phyloP scores from a whole-genome alignment of 2,797 vertebrate genomes.

The Parauchenoglanis punctatus region DNA sequence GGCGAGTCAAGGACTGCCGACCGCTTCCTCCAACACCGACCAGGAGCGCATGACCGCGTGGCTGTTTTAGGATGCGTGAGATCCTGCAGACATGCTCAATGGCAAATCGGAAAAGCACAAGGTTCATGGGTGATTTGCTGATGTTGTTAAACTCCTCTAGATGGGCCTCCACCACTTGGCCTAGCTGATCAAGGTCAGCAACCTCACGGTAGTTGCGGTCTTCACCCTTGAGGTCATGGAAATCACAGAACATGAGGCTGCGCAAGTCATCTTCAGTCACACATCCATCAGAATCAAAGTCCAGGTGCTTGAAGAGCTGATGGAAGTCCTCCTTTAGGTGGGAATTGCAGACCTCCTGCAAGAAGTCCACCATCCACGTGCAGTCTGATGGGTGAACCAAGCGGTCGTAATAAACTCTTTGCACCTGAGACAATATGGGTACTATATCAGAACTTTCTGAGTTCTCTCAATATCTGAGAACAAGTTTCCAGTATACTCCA shows the following conservation, averaged over 20 bases:
- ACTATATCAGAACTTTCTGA: background rate
- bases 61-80: constrained; percentile 88
- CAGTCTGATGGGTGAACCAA: constrained; percentile 83
- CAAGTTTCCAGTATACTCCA: background rate
- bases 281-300: constrained; percentile 78
- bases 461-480: background rate
- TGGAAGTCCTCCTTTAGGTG: constrained; percentile 78
- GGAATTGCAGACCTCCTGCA: constrained; percentile 74
- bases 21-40: constrained; percentile 91
- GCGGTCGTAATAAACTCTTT: constrained; percentile 90
- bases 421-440: constrained; percentile 72
- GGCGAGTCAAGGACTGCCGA: constrained; percentile 85
- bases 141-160: constrained; percentile 88
- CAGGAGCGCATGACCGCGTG: constrained; percentile 85
- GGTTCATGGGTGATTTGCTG: constrained; percentile 88
- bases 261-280: constrained; percentile 88
- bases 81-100: constrained; percentile 90
- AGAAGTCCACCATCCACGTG: constrained; percentile 81
- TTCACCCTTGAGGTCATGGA: constrained; percentile 85
- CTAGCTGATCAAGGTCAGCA: constrained; percentile 73
- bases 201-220: constrained; percentile 85
- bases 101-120: constrained; percentile 91
- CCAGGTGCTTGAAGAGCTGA: constrained; percentile 80
- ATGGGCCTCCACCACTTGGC: constrained; percentile 80
- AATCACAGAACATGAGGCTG: constrained; percentile 93